These are phyloP conservation scores for Plodia interpunctella DNA, from an alignment of 1,140 invertebrate genomes.

Conservation along the genomic window DNA sequence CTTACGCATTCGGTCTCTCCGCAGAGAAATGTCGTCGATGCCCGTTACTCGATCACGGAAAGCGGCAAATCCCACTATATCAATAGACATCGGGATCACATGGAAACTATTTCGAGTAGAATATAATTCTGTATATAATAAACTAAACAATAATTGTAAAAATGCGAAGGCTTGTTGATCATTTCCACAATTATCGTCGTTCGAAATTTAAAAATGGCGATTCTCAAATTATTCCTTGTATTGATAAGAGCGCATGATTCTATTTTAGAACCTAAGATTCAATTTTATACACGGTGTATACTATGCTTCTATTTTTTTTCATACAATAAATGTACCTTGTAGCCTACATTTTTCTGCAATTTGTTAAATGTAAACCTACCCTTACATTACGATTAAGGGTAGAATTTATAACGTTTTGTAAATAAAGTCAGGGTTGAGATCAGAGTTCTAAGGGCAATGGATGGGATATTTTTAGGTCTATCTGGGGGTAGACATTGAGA, in stretches of 20 bases:
- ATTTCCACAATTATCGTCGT: too few relatives aligned
- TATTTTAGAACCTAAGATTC: too few relatives aligned
- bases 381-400: background rate
- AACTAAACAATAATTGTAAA: too few relatives aligned
- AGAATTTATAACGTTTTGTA: conserved; percentile 7
- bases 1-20: too few relatives aligned
- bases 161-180: too few relatives aligned
- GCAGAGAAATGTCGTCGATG: background rate
- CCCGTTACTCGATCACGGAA: background rate
- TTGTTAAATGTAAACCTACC: background rate
- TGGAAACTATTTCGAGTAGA: background rate
- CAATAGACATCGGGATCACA: background rate
- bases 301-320: too few relatives aligned
- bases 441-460: background rate
- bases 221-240: too few relatives aligned
- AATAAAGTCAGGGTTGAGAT: conserved; percentile 1
- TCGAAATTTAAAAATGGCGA: too few relatives aligned
- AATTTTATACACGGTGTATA: too few relatives aligned
- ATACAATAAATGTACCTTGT: too few relatives aligned
- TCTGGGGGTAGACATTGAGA: background rate
- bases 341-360: background rate
- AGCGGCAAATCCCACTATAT: conserved; percentile 5
- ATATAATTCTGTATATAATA: too few relatives aligned
- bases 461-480: background rate
- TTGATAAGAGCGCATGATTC: too few relatives aligned